These are phyloP conservation scores for Proctacanthus coquilletti DNA, from an alignment of 1,140 invertebrate species.

Conservation along the genomic window DNA sequence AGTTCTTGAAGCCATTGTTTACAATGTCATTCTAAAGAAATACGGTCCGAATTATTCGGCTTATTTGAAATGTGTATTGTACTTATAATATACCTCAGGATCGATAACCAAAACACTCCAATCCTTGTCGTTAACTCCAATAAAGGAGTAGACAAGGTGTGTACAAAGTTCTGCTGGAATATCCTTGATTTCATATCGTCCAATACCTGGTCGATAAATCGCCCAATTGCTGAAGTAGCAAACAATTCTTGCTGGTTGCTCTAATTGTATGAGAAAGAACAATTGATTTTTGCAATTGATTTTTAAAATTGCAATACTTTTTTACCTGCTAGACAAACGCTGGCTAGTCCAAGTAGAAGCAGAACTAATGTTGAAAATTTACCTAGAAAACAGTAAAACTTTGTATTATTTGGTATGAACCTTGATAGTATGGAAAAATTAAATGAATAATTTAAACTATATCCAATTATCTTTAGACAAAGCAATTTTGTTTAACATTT, in stretches of 20 bases:
- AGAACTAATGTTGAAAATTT: too few relatives aligned
- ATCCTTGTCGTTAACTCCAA: slow-evolving; percentile 61
- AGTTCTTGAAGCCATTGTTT: slow-evolving; percentile 65
- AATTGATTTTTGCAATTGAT: neutral
- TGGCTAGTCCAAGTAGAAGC: too few relatives aligned
- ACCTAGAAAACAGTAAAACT: too few relatives aligned
- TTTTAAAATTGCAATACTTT: neutral
- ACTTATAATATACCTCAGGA: slow-evolving; percentile 56
- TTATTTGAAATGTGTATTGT: too few relatives aligned
- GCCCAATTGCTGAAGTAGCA: slow-evolving; percentile 91
- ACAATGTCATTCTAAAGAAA: slow-evolving; percentile 53
- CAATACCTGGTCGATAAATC: slow-evolving; percentile 65
- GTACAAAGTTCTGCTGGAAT: slow-evolving; percentile 71
- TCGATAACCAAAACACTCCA: slow-evolving; percentile 68
- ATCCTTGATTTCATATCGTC: slow-evolving; percentile 66
- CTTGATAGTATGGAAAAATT: too few relatives aligned
- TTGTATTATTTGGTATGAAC: too few relatives aligned
- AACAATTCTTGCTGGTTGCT: slow-evolving; percentile 42
- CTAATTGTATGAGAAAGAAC: too few relatives aligned
- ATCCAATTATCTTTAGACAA: too few relatives aligned
- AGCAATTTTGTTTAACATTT: too few relatives aligned
- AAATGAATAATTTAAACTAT: too few relatives aligned
- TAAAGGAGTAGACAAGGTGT: slow-evolving; percentile 80
- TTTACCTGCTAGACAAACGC: too few relatives aligned
- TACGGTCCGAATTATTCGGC: too few relatives aligned